A percentile compares a stretch with the other conserved stretches of the same genome.
phyloP scores from a whole-genome alignment of 2,797 vertebrate species.

The Micropoecilia bifurca region DNA sequence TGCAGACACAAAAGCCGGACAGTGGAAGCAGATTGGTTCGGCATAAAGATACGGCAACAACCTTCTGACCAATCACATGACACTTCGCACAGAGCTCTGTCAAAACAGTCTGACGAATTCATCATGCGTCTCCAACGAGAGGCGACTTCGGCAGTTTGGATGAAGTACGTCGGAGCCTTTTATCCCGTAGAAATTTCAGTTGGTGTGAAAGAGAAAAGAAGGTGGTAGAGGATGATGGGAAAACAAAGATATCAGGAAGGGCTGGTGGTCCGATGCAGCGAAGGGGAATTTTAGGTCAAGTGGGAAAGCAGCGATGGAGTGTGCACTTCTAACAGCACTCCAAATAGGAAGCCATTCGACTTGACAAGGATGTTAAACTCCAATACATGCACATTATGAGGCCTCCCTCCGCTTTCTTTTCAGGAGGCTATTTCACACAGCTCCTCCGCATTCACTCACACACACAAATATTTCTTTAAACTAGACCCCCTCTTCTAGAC shows the following conservation, averaged over 20 bases:
- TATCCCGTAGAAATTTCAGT: neutral
- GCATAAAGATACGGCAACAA: no score
- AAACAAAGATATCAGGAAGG: constrained; percentile 5
- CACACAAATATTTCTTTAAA: constrained; percentile 17
- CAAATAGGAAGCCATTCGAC: constrained; percentile 63
- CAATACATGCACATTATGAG: constrained; percentile 72
- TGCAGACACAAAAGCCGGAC: no score
- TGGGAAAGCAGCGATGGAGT: constrained; percentile 42
- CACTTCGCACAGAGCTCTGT: no score
- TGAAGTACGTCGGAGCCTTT: no score
- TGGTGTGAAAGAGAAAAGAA: neutral
- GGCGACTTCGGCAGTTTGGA: no score
- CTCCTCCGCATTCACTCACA: constrained; percentile 20
- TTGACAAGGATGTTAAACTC: constrained; percentile 77
- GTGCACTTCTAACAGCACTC: constrained; percentile 38
- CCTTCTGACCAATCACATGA: no score
- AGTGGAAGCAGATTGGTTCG: no score
- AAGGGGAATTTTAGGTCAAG: constrained; percentile 57
- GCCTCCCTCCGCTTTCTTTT: constrained; percentile 22
- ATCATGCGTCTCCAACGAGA: no score
- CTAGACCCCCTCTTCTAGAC: constrained; percentile 28
- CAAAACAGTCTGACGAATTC: no score
- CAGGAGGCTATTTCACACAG: constrained; percentile 54
- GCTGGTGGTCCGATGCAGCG: constrained; percentile 8
- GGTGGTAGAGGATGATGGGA: constrained; percentile 37